These are phyloP conservation scores for Hypanus sabinus DNA, from an alignment of 2,113 vertebrate genomes.

Conservation along the genomic window DNA sequence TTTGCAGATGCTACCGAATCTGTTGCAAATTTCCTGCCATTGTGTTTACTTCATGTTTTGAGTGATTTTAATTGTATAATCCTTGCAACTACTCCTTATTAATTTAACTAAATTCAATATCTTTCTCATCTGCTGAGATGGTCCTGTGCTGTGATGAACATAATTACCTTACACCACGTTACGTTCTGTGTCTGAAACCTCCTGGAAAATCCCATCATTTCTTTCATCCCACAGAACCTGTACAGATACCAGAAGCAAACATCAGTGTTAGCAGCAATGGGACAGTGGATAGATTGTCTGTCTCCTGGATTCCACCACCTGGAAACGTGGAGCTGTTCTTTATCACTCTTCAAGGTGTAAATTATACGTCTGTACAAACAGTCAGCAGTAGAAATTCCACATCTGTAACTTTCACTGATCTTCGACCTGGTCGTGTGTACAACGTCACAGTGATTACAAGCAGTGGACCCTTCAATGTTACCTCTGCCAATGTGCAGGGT, in stretches of 20 bases:
- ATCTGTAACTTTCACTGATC: slow-evolving; percentile 15
- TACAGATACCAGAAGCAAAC: slow-evolving; percentile 33
- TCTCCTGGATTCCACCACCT: slow-evolving; percentile 46
- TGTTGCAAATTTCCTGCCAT: no score
- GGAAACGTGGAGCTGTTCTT: slow-evolving; percentile 44
- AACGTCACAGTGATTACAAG: slow-evolving; percentile 39
- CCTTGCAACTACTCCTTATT: no score
- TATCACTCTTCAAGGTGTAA: slow-evolving; percentile 40
- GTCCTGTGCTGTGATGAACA: not conserved
- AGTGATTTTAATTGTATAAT: no score
- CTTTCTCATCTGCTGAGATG: not conserved
- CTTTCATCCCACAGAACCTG: slow-evolving; percentile 48
- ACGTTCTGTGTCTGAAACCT: not conserved
- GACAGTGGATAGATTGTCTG: slow-evolving; percentile 46
- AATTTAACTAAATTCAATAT: no score
- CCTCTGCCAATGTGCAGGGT: slow-evolving; percentile 42
- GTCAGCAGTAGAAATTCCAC: accelerated
- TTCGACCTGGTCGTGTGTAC: slow-evolving; percentile 49
- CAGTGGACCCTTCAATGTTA: slow-evolving; percentile 46
- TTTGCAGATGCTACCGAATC: no score
- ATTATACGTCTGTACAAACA: no score
- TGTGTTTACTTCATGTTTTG: no score
- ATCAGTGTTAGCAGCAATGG: slow-evolving; percentile 43
- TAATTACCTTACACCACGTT: not conserved
- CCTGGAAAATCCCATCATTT: not conserved